Base-by-base conservation (phyloP, 2,888 invertebrate species). In the Minunthozetes semirufus region DNA sequence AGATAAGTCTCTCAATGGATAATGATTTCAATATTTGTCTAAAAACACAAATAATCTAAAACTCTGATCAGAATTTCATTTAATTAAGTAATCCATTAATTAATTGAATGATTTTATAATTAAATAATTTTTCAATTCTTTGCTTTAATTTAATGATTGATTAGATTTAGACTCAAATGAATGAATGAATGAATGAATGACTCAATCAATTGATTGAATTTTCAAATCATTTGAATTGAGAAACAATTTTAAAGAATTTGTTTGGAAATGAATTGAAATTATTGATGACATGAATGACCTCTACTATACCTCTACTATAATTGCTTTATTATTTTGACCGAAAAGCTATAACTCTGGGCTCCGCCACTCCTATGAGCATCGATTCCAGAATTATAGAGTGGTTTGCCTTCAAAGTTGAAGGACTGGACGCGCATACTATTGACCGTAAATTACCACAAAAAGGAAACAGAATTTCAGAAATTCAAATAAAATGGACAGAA, bases 241-340 rank as follows among this genome's bases (percentile, higher is more conserved):
- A 50, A 5, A n/a, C n/a, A 50, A 50, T 50, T 50, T 19, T 9
- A 50, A 5, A n/a, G 50, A 50, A 50, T 50, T 50, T 19, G n/a
- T 50, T 19, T 19, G 17, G n/a, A 50, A 50, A 19, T 19, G 9
- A 59, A 6, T 25, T 25, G 13, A 9, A 27, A 59, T 59, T 59
- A 59, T 59, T 59, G 17, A 25, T 8, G 59, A 59, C 59, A 25
- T 15, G 59, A 27, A 27, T 59, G 59, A 59, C 59, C 59, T 59
- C 59, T 59, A 19, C 59, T 27, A 22, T 59, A 59, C 59, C 59
- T 59, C 59, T 59, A 19, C 59, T 27, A 22, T 59, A 59, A 59
- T 59, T 22, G 19, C 22, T 59, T 59, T 59, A 59, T 59, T 59
- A 59, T 59, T 59, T 42, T 42, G 8, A 42, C 42, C 42, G 42